Base-by-base conservation (phyloP, 2,113 vertebrate species). In the Acinonyx jubatus region DNA sequence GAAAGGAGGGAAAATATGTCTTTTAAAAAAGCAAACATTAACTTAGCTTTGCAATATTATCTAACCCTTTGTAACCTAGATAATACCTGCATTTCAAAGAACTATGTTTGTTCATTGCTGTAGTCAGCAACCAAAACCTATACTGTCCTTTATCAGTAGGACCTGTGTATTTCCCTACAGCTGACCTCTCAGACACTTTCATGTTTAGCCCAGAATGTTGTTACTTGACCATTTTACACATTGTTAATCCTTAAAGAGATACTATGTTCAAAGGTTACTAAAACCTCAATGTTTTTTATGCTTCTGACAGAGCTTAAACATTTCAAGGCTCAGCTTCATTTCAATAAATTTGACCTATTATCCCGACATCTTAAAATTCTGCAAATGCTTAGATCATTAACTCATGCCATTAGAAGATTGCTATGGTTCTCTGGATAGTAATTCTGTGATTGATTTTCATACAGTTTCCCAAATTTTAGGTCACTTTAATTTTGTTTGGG, bases 401-500 rank as follows among this genome's bases (percentile, higher is more conserved):
- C 16, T 85, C 96, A 36, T 91, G 71, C 21, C 29, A 80, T 92
- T 95, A 85, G 41, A 76, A 94, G 61, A 89, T 96, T 98, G 27
- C 3, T 98, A 5, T 97, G 96, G 45, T 97, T 98, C 87, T n/a
- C 18, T 94, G 9, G 3, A 38, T 96, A 65, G 91, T 31, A 91
- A 38, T 57, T 63, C 80, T 66, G 1, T 85, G 5, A 89, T 94
- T 95, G 69, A 87, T 95, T 97, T 89, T 96, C 48, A 88, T 94
- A 81, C 1, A 0, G 0, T 97, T 98, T 97, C n/a, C 71, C 82
- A 92, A 97, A 97, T 25, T 97, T 94, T 25, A 94, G 14, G 10
- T 36, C 97, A 57, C 97, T 98, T 97, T 89, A 86, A 93, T 98
- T 97, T 98, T 98, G 31, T 74, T 94, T 90, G 94, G 79, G 19